These are phyloP conservation scores for Neodontobutis hainanensis DNA, from an alignment of 2,113 vertebrate species.

Conservation along the genomic window DNA sequence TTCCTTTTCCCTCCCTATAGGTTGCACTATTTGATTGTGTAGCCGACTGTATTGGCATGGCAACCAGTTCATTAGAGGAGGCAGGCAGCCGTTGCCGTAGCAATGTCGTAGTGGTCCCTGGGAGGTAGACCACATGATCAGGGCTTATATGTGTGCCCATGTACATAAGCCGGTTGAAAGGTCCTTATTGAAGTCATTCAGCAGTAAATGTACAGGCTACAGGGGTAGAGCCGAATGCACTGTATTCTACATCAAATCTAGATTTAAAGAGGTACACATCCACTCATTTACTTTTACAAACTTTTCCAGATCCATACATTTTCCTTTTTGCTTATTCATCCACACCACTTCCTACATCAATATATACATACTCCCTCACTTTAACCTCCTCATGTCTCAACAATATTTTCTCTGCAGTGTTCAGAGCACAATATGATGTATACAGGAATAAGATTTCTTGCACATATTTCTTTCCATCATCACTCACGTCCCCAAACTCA, in stretches of 20 bases:
- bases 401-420: conserved; percentile 38
- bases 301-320: conserved; percentile 9
- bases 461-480: conserved; percentile 34
- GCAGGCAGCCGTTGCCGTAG: conserved; percentile 74
- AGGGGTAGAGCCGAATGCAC: conserved; percentile 19
- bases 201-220: conserved; percentile 10
- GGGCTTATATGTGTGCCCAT: conserved; percentile 4
- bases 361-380: not conserved
- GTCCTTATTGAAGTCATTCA: conserved; percentile 12
- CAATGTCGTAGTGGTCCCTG: conserved; percentile 70
- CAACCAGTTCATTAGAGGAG: conserved; percentile 78
- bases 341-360: not conserved
- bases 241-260: conserved; percentile 23
- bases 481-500: conserved; percentile 72
- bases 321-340: conserved; percentile 14
- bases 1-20: not conserved
- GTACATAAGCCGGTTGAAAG: not conserved
- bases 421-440: conserved; percentile 30
- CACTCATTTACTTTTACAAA: conserved; percentile 8
- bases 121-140: conserved; percentile 64
- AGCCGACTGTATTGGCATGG: conserved; percentile 77
- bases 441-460: conserved; percentile 14
- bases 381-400: conserved; percentile 21
- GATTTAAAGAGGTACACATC: not conserved
- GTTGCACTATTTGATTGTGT: conserved; percentile 57